These are phyloP conservation scores for Plumapathes pennacea DNA, from an alignment of 92 coral and sea anemone species.

Conservation along the genomic window DNA sequence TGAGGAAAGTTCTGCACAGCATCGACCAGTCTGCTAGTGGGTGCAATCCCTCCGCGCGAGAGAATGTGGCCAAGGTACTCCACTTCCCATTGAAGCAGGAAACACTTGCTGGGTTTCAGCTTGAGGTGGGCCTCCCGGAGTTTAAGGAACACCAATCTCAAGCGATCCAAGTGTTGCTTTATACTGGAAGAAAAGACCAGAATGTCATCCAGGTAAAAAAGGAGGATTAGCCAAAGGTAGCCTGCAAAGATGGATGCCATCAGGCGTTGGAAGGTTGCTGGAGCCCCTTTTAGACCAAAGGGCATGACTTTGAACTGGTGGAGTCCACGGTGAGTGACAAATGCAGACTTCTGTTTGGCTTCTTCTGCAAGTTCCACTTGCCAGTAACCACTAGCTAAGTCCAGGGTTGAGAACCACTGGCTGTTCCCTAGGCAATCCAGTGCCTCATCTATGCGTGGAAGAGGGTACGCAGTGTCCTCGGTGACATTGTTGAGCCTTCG, in stretches of 20 bases:
- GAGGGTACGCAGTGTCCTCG: constrained; percentile 38
- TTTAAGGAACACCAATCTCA: constrained; percentile 21
- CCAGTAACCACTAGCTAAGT: constrained; percentile 57
- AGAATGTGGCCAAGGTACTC: constrained; percentile 52
- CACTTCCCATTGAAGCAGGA: constrained; percentile 35
- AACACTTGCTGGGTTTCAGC: constrained; percentile 27
- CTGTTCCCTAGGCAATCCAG: constrained; percentile 38
- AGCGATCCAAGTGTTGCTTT: constrained; percentile 41
- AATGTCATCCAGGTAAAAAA: constrained; percentile 63
- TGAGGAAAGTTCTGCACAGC: constrained; percentile 24
- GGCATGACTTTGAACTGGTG: constrained; percentile 54
- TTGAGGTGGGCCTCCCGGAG: constrained; percentile 34
- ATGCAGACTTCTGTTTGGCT: constrained; percentile 47
- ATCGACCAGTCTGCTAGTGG: constrained; percentile 24
- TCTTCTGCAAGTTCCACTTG: constrained; percentile 49
- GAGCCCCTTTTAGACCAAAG: constrained; percentile 39
- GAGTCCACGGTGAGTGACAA: constrained; percentile 40
- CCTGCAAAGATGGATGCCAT: constrained; percentile 27
- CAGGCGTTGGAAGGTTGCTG: constrained; percentile 55
- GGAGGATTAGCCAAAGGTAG: constrained; percentile 28
- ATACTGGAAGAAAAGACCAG: constrained; percentile 37
- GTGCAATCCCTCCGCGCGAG: constrained; percentile 44
- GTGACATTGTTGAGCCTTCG: constrained; percentile 51
- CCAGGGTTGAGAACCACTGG: constrained; percentile 36
- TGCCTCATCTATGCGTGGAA: constrained; percentile 49